These are phyloP conservation scores for Endotricha flammealis DNA, from an alignment of 2,888 invertebrate species.

Conservation along the genomic window DNA sequence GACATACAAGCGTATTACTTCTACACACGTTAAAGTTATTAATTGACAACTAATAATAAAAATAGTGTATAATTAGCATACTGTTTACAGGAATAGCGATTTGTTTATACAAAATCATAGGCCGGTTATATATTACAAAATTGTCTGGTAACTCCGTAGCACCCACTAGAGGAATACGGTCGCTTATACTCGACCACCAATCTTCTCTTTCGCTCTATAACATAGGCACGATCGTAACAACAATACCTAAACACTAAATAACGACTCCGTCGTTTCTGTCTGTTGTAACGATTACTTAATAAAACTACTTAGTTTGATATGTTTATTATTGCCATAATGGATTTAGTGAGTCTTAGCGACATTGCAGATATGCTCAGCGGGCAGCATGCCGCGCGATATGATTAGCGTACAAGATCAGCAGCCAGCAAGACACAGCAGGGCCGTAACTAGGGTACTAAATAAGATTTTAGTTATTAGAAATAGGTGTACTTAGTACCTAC, in stretches of 20 bases:
- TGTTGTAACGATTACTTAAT: conserved; percentile 33
- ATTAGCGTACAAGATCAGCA: conserved; percentile 42
- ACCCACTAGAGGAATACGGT: conserved; percentile 13
- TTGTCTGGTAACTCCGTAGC: conserved; percentile 8
- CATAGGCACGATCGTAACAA: conserved; percentile 40
- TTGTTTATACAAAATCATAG: conserved; percentile 4
- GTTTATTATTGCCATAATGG: conserved; percentile 62
- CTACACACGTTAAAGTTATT: conserved; percentile 17
- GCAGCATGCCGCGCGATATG: conserved; percentile 55
- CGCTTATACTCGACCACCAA: background rate
- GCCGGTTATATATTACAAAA: background rate
- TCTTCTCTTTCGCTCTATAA: conserved; percentile 13
- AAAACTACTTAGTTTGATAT: conserved; percentile 60
- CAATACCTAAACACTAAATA: conserved; percentile 52
- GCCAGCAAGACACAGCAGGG: conserved; percentile 27
- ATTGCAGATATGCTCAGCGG: conserved; percentile 40
- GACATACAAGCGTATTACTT: conserved; percentile 18
- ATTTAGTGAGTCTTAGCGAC: conserved; percentile 30
- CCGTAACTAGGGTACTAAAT: conserved; percentile 20
- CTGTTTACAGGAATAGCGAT: conserved; percentile 4
- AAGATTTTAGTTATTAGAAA: too few species aligned
- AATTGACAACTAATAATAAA: conserved; percentile 24
- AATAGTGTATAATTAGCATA: conserved; percentile 6
- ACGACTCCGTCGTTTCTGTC: conserved; percentile 51
- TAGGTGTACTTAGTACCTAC: too few species aligned